Evolutionary conservation across 2,797 vertebrate genomes (phyloP).

Genomic region (Amblyopsis hoosieri): DNA sequence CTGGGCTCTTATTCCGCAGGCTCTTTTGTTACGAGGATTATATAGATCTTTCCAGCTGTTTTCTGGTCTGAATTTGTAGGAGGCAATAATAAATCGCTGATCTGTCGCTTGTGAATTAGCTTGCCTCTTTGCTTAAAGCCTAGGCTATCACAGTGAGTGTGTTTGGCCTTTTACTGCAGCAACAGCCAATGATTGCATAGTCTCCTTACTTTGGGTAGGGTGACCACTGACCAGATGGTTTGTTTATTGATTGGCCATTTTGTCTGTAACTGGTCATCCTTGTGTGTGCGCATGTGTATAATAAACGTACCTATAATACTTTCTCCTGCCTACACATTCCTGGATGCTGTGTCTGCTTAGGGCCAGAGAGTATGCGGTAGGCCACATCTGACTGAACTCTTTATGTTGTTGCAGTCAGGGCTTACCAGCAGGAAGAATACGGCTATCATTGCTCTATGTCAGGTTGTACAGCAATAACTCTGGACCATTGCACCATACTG

Average conservation of each 20-base stretch:
- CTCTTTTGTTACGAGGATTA: conserved; percentile 69
- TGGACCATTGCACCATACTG: background rate
- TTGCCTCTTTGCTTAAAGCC: conserved; percentile 26
- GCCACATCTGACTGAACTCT: conserved; percentile 8
- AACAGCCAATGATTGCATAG: conserved; percentile 46
- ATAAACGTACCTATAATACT: background rate
- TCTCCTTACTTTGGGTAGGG: conserved; percentile 27
- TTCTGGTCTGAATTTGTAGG: conserved; percentile 47
- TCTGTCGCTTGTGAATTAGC: conserved; percentile 55
- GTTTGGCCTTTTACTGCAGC: conserved; percentile 60
- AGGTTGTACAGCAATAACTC: background rate
- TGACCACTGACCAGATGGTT: conserved; percentile 29
- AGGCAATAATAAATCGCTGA: conserved; percentile 10
- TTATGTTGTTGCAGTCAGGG: conserved; percentile 5
- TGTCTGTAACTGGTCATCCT: conserved; percentile 25
- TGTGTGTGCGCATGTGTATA: background rate
- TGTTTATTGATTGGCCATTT: conserved; percentile 36
- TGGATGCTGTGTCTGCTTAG: conserved; percentile 33
- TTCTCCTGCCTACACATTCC: conserved; percentile 11
- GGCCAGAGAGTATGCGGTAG: too few relatives aligned
- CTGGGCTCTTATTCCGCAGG: conserved; percentile 54
- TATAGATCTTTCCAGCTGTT: conserved; percentile 28
- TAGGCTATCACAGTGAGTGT: conserved; percentile 31
- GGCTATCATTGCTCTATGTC: background rate
- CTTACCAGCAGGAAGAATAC: background rate